Conservation (phyloP, 2,113 vertebrate genomes). For the Balaenoptera acutorostrata region DNA sequence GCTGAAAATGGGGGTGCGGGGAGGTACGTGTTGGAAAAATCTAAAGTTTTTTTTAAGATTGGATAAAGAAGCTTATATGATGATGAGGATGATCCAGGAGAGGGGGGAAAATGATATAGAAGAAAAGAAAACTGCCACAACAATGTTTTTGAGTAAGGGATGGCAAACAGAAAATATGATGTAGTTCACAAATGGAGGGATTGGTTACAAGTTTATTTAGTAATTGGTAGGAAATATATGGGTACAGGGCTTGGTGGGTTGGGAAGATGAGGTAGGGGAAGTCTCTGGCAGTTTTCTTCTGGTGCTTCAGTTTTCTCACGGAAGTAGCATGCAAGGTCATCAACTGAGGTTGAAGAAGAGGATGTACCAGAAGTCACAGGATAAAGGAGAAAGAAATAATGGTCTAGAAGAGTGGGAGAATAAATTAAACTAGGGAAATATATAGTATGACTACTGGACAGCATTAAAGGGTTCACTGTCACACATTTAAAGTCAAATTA, state of each 20-base stretch:
- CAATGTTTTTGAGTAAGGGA: not conserved
- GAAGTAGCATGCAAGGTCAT: not conserved
- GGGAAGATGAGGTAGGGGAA: not conserved
- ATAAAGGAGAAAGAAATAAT: not conserved
- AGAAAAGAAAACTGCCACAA: not conserved
- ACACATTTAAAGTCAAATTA: not conserved
- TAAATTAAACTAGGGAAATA: not conserved
- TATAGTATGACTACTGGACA: not conserved
- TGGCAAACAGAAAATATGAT: not conserved
- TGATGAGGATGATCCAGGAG: not conserved
- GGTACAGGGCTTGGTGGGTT: not conserved
- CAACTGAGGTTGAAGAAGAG: not conserved
- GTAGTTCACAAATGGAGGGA: not conserved
- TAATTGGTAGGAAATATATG: not conserved
- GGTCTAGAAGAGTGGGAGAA: not conserved
- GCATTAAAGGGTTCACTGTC: not conserved
- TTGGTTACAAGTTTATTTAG: not conserved
- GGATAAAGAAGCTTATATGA: not conserved
- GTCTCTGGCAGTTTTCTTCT: not conserved
- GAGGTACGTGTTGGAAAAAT: not conserved
- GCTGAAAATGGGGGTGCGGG: no score
- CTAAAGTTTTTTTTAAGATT: not conserved
- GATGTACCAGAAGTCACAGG: not conserved
- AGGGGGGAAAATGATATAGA: not conserved
- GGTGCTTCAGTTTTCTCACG: not conserved